These are phyloP conservation scores for Yponomeuta evonymella DNA, from an alignment of 2,888 invertebrate species.

Conservation along the genomic window DNA sequence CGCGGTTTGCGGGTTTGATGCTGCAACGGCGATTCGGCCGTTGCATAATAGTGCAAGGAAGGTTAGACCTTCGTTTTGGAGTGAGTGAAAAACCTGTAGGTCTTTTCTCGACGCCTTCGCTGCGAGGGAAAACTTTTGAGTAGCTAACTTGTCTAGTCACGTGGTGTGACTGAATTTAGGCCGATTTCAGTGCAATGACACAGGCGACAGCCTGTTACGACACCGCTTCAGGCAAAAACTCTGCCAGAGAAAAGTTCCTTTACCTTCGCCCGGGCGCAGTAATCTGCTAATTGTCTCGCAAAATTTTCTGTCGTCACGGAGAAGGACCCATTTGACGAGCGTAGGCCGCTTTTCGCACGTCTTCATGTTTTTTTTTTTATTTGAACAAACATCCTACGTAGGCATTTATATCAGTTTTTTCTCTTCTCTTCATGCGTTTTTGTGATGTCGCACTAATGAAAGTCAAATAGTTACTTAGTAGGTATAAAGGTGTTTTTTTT, in stretches of 20 bases:
- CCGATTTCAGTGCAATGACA: slow-evolving; percentile 55
- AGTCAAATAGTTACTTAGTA: slow-evolving; percentile 1
- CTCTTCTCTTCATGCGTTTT: neutral
- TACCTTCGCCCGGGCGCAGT: slow-evolving; percentile 49
- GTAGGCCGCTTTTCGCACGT: slow-evolving; percentile 31
- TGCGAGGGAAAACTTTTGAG: slow-evolving; percentile 7
- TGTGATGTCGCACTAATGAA: slow-evolving; percentile 11
- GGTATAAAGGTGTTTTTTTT: neutral
- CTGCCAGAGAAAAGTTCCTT: slow-evolving; percentile 51
- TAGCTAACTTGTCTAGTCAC: slow-evolving; percentile 28
- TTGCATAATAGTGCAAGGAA: slow-evolving; percentile 70
- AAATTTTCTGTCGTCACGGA: slow-evolving; percentile 55
- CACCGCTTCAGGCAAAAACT: slow-evolving; percentile 51
- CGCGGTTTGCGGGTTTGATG: slow-evolving; percentile 13
- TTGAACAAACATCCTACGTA: slow-evolving; percentile 45
- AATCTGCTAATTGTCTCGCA: slow-evolving; percentile 59
- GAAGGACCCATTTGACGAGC: slow-evolving; percentile 23
- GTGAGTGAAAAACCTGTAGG: slow-evolving; percentile 55
- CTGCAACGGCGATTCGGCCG: slow-evolving; percentile 33
- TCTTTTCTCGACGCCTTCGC: slow-evolving; percentile 27
- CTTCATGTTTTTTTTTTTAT: slow-evolving; percentile 38
- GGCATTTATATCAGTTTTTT: neutral
- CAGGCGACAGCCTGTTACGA: slow-evolving; percentile 48
- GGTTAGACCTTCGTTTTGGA: slow-evolving; percentile 26
- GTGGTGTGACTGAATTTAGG: slow-evolving; percentile 43